phyloP scores from a whole-genome alignment of 1,140 invertebrate species.

The Littorina saxatilis region DNA sequence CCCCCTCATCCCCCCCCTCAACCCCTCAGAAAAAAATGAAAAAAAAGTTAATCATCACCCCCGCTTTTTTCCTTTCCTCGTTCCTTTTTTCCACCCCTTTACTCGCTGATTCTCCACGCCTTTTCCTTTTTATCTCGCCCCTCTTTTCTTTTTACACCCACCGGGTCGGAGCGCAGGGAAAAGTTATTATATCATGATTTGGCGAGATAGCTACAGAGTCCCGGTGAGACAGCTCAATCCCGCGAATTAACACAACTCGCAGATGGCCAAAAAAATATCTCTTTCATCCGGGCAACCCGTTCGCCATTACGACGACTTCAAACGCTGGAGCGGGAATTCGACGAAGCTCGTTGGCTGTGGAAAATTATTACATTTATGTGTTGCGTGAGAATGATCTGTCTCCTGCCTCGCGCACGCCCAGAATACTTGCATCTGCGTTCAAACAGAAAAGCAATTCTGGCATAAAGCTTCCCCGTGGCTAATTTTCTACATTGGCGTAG shows the following conservation, averaged over 20 bases:
- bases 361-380: constrained; percentile 36
- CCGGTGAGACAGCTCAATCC: constrained; percentile 26
- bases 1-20: too few species aligned
- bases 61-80: too few species aligned
- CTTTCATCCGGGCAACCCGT: constrained; percentile 27
- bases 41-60: too few species aligned
- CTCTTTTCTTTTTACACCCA: neutral
- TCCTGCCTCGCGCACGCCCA: constrained; percentile 30
- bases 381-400: constrained; percentile 36
- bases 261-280: constrained; percentile 32
- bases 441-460: constrained; percentile 38
- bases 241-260: constrained; percentile 29
- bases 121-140: neutral
- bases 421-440: constrained; percentile 38
- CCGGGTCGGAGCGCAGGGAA: neutral
- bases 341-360: constrained; percentile 2
- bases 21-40: too few species aligned
- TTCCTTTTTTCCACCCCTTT: too few species aligned
- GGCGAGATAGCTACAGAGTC: constrained; percentile 25
- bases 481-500: constrained; percentile 16
- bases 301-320: constrained; percentile 36
- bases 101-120: too few species aligned
- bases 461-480: constrained; percentile 33
- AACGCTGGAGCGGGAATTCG: constrained; percentile 18
- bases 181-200: constrained; percentile 38